phyloP scores from a whole-genome alignment of 2,113 vertebrate species.

The Prionailurus bengalensis region DNA sequence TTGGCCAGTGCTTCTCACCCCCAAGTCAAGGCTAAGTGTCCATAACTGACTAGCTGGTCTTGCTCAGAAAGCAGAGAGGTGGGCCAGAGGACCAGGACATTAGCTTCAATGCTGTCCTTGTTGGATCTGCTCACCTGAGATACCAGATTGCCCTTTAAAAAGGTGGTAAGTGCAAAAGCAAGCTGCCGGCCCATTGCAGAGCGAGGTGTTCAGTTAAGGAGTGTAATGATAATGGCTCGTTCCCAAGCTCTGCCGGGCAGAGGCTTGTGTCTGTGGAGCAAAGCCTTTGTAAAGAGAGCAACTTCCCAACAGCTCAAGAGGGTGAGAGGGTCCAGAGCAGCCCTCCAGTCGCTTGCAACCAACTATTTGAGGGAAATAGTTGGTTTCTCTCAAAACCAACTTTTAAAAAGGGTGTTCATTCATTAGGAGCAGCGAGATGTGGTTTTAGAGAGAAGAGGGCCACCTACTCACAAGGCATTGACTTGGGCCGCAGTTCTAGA shows the following conservation, averaged over 20 bases:
- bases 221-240: neutral
- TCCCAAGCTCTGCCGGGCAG: rapidly evolving
- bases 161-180: neutral
- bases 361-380: neutral
- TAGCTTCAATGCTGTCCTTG: neutral
- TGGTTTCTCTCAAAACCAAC: too few relatives aligned
- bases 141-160: constrained; percentile 25
- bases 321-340: neutral
- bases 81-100: neutral
- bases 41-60: neutral
- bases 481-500: neutral
- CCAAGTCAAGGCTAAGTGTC: neutral
- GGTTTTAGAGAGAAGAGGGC: neutral
- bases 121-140: neutral
- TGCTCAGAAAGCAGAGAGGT: neutral
- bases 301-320: neutral
- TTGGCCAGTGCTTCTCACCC: neutral
- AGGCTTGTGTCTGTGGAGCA: neutral
- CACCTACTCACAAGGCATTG: neutral
- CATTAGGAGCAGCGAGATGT: neutral
- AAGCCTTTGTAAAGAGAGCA: neutral
- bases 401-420: neutral
- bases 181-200: neutral
- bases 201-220: neutral
- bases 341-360: neutral